Percentiles rank a stretch among this genome's conserved stretches.
These are phyloP conservation scores for Rhabdophis nuchalis DNA, from an alignment of 2,797 vertebrate genomes.

Conservation along the genomic window DNA sequence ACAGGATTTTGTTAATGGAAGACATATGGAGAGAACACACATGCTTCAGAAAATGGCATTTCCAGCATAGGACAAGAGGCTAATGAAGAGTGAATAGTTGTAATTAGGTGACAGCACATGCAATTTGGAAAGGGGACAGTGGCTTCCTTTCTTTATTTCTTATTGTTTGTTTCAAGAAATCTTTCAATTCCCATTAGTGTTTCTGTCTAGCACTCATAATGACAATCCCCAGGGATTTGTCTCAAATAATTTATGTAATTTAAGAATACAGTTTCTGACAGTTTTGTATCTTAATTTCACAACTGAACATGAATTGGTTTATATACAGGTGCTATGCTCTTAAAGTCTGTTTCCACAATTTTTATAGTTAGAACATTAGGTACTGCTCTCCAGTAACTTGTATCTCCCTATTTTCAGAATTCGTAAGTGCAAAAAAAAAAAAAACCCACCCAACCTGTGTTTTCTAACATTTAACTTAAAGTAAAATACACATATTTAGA, in stretches of 20 bases:
- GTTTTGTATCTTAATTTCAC: neutral
- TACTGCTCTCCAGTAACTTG: neutral
- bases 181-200: slow-evolving; percentile 38
- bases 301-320: neutral
- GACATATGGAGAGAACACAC: slow-evolving; percentile 36
- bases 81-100: slow-evolving; percentile 24
- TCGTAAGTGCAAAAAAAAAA: neutral
- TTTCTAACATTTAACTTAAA: neutral
- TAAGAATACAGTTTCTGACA: slow-evolving; percentile 19
- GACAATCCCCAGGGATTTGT: slow-evolving; percentile 18
- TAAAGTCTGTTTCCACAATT: neutral
- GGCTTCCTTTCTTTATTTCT: slow-evolving; percentile 33
- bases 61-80: neutral
- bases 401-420: neutral
- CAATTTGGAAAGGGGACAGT: slow-evolving; percentile 21
- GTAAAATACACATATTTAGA: neutral
- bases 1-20: slow-evolving; percentile 36
- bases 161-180: slow-evolving; percentile 38
- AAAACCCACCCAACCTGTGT: neutral
- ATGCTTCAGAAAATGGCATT: slow-evolving; percentile 34
- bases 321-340: neutral
- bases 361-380: neutral
- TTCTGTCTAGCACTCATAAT: slow-evolving; percentile 25
- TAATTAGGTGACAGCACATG: slow-evolving; percentile 27
- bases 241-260: neutral